Evolutionary conservation across 2,113 vertebrate species (phyloP), one percentile per base, ranked within the genome.

Genomic region (Nettapus auritus): DNA sequence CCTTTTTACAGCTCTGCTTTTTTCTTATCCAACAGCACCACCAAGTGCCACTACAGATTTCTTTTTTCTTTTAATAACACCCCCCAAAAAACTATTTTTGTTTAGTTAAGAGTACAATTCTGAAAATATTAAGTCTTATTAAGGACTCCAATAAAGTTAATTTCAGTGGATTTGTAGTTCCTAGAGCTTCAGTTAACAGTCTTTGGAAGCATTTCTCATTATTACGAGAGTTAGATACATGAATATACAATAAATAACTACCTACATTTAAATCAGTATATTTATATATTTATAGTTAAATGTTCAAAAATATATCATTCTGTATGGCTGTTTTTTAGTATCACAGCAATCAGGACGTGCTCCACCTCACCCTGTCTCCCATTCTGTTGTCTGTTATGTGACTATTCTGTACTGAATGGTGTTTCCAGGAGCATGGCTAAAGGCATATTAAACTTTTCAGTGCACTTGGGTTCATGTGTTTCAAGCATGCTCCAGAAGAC

Each of bases 21-120:
- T 95, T 95, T 87, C 73, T 96, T 97, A 98, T 98, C 97, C 98
- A 98, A 97, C 81, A 99, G 98, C 98, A 98, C 99, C 99, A 98
- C 97, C 98, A 97, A 97, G 98, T 98, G 99, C 96, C 60, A 57
- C 14, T 81, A 85, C 34, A 42, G 68, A 63, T 73, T 93, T 56
- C 70, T 13, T 63, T 42, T 46, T 15, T 46, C 21, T 46, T 68
- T 13, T 7, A 40, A 26, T 63, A 40, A 40, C 26, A 8, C 46
- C 20, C 46, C 17, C 15, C 15, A 26, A 11, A 63, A 64, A 52
- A 52, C 25, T 29, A 8, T 34, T 9, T 11, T n/a, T 44, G n/a
- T 46, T 70, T 15, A 62, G 55, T 8, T 28, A 48, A 87, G 78
- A 52, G 9, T 36, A 70, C 33, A 64, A 63, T 31, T 26, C 8